phyloP scores from a whole-genome alignment of 2,113 vertebrate genomes.

The Neotoma lepida region DNA sequence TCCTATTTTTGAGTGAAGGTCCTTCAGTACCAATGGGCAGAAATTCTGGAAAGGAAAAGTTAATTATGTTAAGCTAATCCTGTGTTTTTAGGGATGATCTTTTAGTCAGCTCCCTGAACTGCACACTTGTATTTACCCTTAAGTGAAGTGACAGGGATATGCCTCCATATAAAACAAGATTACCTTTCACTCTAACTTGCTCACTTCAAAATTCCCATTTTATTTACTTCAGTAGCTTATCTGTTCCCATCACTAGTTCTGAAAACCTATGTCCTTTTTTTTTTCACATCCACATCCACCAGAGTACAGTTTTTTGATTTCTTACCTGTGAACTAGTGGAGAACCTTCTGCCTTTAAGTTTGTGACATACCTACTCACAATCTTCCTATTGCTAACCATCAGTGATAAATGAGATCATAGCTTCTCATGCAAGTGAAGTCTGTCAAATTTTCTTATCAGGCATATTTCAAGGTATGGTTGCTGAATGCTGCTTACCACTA shows the following conservation, averaged over 20 bases:
- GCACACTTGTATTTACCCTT: neutral
- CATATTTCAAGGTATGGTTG: neutral
- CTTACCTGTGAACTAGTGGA: neutral
- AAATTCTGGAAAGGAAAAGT: neutral
- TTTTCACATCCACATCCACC: neutral
- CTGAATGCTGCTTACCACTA: neutral
- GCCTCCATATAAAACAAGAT: neutral
- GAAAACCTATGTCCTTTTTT: neutral
- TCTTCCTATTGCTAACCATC: neutral
- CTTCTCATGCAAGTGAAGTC: neutral
- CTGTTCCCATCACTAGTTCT: neutral
- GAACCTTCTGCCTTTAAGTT: neutral
- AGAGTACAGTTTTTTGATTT: neutral
- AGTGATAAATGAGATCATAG: neutral
- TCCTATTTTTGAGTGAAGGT: too few relatives aligned
- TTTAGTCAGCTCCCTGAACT: neutral
- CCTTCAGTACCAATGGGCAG: neutral
- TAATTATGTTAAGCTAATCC: neutral
- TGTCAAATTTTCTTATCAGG: neutral
- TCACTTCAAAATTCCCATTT: neutral
- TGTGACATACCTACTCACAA: neutral
- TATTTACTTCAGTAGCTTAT: neutral
- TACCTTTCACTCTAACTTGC: neutral
- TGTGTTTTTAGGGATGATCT: neutral
- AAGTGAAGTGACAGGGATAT: neutral